Base-by-base conservation (phyloP, 2,888 invertebrate genomes). In the Andrena camellia region DNA sequence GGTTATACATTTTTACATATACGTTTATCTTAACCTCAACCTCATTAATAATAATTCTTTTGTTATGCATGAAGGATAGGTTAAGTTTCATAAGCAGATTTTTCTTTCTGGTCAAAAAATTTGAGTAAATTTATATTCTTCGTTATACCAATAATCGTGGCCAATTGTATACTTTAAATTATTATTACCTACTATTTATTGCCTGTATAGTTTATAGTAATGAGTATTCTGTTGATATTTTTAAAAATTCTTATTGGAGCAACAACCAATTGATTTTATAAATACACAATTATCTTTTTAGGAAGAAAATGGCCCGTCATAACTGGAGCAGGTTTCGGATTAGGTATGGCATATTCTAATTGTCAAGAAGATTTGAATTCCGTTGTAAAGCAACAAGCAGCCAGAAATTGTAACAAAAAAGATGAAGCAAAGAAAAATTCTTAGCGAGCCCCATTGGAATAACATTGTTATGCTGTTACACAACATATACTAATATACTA, bases 281-380 rank as follows among this genome's bases (percentile, higher is more conserved):
- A 42, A 66, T 42, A 59, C 7, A 68, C 20, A 8, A 17, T 26
- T 60, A 60, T 70, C 81, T 74, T 88, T 83, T 80, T 93, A 96
- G 96, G 97, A 92, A 96, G 97, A 92, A 96, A 96, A 91, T 99
- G 98, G 98, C 99, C 99, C 1, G 94, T 98, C 35, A 96, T 97
- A 91, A 95, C 98, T 80, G 99, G 99, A 52, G 96, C 97, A 86
- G 99, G 99, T 72, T 96, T 98, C 93, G 99, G 99, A 54, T 94
- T 98, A 90, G 99, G 99, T 68, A 96, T 98, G 95, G 98, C 98
- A 66, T 97, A 97, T 95, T 96, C 97, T 72, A 98, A 98, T 94
- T 98, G 98, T 94, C 97, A 98, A 94, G 95, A 96, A 92, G 96
- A 96, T 86, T 90, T 96, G 62, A 95, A 95, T 89, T 92, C 93